Evolutionary conservation across 2,888 invertebrate genomes (phyloP).

Genomic region (Drosophila vallismaia): DNA sequence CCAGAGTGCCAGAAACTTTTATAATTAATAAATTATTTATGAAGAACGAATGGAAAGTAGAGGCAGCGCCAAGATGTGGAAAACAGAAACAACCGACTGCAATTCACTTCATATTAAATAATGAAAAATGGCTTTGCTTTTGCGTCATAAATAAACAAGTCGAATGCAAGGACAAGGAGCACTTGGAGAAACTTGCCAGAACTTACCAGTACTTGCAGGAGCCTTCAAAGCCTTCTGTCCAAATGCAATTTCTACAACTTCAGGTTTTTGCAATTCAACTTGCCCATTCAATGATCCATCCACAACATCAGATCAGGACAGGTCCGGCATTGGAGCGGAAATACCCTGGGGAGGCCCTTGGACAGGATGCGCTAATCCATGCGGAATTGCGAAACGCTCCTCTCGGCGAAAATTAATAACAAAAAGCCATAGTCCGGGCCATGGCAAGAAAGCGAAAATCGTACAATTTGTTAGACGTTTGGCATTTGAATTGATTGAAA

Average conservation of each 20-base stretch:
- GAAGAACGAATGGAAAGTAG: constrained; percentile 72
- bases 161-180: constrained; percentile 31
- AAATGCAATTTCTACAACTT: constrained; percentile 19
- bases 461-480: constrained; percentile 57
- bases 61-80: constrained; percentile 36
- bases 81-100: constrained; percentile 51
- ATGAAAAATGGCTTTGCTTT: constrained; percentile 75
- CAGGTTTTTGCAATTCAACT: constrained; percentile 5
- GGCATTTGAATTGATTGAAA: constrained; percentile 73
- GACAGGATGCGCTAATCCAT: constrained; percentile 53
- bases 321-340: constrained; percentile 12
- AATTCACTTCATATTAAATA: constrained; percentile 76
- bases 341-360: constrained; percentile 7
- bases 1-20: constrained; percentile 69
- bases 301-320: constrained; percentile 23
- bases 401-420: constrained; percentile 63
- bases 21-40: constrained; percentile 78
- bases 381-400: constrained; percentile 53
- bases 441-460: constrained; percentile 47
- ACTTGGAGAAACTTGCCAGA: constrained; percentile 15
- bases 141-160: constrained; percentile 71
- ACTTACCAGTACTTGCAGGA: not conserved
- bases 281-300: constrained; percentile 39
- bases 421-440: constrained; percentile 22
- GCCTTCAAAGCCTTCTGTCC: not conserved